Conservation (phyloP, 2,888 invertebrate genomes). For the Philhelius pedissequus region DNA sequence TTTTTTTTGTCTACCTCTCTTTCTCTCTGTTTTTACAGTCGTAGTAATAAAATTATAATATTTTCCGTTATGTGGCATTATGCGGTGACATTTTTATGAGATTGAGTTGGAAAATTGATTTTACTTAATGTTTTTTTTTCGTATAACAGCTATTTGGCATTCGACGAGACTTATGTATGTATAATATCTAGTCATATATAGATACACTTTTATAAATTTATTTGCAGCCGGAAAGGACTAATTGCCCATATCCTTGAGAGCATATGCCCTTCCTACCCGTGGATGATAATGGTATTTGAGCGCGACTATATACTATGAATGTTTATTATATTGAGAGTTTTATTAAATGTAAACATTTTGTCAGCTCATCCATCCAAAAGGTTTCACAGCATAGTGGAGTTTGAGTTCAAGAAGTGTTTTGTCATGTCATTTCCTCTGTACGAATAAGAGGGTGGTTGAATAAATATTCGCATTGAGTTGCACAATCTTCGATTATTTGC, state of each 20-base stretch:
- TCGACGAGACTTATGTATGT: background rate
- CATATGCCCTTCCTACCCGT: background rate
- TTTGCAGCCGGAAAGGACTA: slow-evolving; percentile 57
- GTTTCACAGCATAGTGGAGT: background rate
- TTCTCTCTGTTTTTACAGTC: background rate
- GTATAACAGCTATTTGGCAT: background rate
- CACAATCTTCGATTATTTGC: background rate
- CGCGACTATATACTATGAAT: slow-evolving; percentile 25
- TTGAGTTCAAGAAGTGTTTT: slow-evolving; percentile 25
- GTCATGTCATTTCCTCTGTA: slow-evolving; percentile 56
- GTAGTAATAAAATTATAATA: slow-evolving; percentile 67
- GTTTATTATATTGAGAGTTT: slow-evolving; percentile 45
- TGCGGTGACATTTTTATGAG: slow-evolving; percentile 68
- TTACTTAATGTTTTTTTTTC: background rate
- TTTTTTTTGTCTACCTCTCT: background rate
- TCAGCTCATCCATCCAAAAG: slow-evolving; percentile 59
- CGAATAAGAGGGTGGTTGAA: background rate
- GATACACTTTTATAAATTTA: background rate
- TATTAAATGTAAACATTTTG: slow-evolving; percentile 67
- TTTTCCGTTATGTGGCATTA: slow-evolving; percentile 63
- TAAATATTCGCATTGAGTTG: slow-evolving; percentile 15
- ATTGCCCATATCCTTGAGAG: slow-evolving; percentile 65
- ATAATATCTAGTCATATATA: background rate
- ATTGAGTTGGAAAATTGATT: slow-evolving; percentile 56
- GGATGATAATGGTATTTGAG: slow-evolving; percentile 2